Base-by-base conservation (phyloP, 2,113 vertebrate genomes). In the Oryzias woworae region DNA sequence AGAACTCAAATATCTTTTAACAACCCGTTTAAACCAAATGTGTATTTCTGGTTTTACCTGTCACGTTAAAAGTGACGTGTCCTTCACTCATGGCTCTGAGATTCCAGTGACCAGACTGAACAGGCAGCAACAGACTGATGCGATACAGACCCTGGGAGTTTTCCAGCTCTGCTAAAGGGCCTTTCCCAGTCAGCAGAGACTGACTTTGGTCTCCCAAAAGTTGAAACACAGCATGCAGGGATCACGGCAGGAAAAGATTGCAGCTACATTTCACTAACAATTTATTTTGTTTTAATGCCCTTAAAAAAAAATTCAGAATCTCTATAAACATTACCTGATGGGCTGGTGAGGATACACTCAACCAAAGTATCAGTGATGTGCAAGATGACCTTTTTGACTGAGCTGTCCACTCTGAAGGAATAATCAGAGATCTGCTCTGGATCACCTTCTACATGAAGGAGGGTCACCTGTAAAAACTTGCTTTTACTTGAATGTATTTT, bases 341-440 rank as follows among this genome's bases (percentile, higher is more conserved):
- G 93, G 47, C 77, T 92, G 28, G 54, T 79, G 22, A 95, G 87
- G 36, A 88, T 50, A 67, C 92, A 93, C 52, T 81, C 66, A 5
- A 7, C 75, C 41, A 95, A 62, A 2, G 60, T 66, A 16, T 94
- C 93, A 0, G 90, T 91, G 58, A 95, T 36, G 15, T 92, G 91
- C 0, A 95, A 53, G 0, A 82, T 90, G 57, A 94, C 78, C 1
- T 71, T 83, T 61, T 61, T 86, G 31, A 95, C 80, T 47, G 92
- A 84, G 28, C 69, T 67, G 66, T 95, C 94, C 45, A 95, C 90
- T 15, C 53, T 79, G 83, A 96, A 95, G 20, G 74, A 66, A 60
- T 91, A 80, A 0, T 53, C 62, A 2, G 86, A 85, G 48, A 28
- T 72, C 5, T n/a, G 41, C 23, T 77, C 73, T 14, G 75, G 48